Evolutionary conservation across 2,113 vertebrate species (phyloP).

Genomic region (Seriola rivoliana): DNA sequence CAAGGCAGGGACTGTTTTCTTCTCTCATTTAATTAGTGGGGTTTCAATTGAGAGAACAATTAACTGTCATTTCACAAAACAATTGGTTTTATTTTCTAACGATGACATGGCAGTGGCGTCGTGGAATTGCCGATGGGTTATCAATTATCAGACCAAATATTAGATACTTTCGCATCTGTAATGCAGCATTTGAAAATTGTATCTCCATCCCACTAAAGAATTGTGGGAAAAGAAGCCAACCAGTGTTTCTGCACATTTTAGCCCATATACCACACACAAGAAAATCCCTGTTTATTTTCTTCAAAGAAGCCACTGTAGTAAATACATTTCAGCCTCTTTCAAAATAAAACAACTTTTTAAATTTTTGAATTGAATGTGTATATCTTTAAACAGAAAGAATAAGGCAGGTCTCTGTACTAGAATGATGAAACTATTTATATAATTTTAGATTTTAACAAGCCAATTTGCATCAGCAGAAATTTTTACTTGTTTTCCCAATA

Average conservation of each 20-base stretch:
- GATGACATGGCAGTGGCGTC: background rate
- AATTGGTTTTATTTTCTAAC: conserved; percentile 34
- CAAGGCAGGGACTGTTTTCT: conserved; percentile 20
- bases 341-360: background rate
- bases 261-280: too few relatives aligned
- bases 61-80: conserved; percentile 36
- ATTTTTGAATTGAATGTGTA: background rate
- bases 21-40: conserved; percentile 59
- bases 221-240: background rate
- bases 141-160: conserved; percentile 28
- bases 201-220: background rate
- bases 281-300: too few relatives aligned
- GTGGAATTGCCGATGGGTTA: conserved; percentile 18
- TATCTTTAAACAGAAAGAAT: background rate
- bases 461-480: conserved; percentile 7
- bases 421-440: background rate
- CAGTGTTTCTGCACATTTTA: too few relatives aligned
- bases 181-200: background rate
- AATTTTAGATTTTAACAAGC: background rate
- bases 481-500: background rate
- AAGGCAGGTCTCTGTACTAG: background rate
- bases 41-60: conserved; percentile 41
- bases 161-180: background rate
- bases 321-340: background rate
- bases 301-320: background rate